Conservation (phyloP, 2,888 invertebrate genomes). For the Coelinius sp. region DNA sequence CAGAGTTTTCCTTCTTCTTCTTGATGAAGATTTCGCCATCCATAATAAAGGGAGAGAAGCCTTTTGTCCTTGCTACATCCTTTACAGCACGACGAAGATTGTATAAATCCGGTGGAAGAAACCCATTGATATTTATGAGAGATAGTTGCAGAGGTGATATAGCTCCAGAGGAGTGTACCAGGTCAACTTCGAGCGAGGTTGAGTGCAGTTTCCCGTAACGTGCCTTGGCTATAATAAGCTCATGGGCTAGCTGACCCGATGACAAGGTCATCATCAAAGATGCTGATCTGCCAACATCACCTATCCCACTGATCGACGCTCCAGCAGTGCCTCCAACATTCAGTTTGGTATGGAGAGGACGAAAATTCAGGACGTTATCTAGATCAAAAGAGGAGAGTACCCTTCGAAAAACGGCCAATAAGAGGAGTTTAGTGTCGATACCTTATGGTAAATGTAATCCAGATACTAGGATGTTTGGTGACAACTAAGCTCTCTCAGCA, state of each 20-base stretch:
- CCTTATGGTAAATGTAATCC: neutral
- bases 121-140: no score
- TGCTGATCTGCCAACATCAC: neutral
- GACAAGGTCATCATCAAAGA: neutral
- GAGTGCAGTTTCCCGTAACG: neutral
- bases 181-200: no score
- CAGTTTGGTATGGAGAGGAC: neutral
- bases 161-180: no score
- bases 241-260: neutral
- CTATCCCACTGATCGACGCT: neutral
- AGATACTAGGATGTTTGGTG: no score
- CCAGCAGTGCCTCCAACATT: neutral
- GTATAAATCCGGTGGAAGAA: no score
- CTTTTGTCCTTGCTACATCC: no score
- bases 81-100: no score
- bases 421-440: neutral
- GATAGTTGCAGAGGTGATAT: no score
- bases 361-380: neutral
- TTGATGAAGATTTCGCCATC: no score
- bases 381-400: neutral
- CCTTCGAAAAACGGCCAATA: neutral
- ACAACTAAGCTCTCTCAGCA: no score
- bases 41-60: no score
- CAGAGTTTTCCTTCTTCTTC: no score
- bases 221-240: neutral